A percentile compares a stretch with the other conserved stretches of the same genome.
phyloP scores from a whole-genome alignment of 1,140 invertebrate species.

The Drosophila truncata region DNA sequence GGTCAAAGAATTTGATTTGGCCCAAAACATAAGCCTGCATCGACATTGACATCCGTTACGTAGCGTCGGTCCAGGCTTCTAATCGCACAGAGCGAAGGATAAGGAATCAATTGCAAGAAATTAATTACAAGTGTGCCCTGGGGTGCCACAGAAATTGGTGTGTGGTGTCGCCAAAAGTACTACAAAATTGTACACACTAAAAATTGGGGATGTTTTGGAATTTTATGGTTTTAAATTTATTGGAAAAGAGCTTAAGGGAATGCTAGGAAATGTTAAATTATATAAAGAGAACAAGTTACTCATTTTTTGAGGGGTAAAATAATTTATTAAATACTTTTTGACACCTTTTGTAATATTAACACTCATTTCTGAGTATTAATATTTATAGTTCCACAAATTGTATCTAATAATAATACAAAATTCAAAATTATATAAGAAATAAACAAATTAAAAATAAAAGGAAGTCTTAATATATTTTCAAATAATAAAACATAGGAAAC shows the following conservation, averaged over 20 bases:
- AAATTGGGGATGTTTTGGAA: not conserved
- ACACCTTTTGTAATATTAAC: too few relatives aligned
- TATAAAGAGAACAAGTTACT: not conserved
- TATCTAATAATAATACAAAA: too few relatives aligned
- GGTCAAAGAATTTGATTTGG: slow-evolving; percentile 40
- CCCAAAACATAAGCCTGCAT: slow-evolving; percentile 33
- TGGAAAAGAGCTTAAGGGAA: not conserved
- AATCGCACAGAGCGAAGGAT: slow-evolving; percentile 41
- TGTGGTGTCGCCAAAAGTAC: not conserved
- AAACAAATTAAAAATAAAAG: too few relatives aligned
- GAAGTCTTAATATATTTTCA: too few relatives aligned
- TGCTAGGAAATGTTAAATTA: not conserved
- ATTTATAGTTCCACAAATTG: too few relatives aligned
- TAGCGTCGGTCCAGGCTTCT: slow-evolving; percentile 19
- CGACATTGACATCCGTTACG: slow-evolving; percentile 2
- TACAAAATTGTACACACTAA: not conserved
- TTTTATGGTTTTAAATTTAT: not conserved
- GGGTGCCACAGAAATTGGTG: slow-evolving; percentile 5
- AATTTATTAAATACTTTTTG: not conserved
- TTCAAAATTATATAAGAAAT: too few relatives aligned
- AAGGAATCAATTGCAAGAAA: slow-evolving; percentile 27
- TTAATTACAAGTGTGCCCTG: slow-evolving; percentile 10
- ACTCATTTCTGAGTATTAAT: too few relatives aligned
- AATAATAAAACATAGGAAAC: too few relatives aligned
- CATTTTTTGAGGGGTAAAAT: too few relatives aligned